phyloP scores from a whole-genome alignment of 1,140 invertebrate genomes.

The Idris sp. region DNA sequence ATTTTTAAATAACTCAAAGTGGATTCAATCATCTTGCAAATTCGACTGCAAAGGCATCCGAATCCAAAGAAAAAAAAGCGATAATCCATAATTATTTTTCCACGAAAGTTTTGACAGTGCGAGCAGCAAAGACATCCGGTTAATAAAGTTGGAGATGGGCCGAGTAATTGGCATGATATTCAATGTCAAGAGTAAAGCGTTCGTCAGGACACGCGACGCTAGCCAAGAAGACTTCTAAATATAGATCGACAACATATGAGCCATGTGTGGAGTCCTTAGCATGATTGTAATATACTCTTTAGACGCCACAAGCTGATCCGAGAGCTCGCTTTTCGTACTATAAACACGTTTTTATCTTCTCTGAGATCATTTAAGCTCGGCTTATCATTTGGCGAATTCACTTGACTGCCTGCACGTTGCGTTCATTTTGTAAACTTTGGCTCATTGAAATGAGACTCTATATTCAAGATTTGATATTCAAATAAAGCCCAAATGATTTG shows the following conservation, averaged over 20 bases:
- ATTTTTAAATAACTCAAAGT: too few relatives aligned
- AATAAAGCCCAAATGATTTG: constrained; percentile 1
- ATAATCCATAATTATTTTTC: too few relatives aligned
- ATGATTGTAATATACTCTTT: constrained; percentile 6
- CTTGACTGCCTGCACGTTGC: constrained; percentile 13
- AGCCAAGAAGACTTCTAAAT: constrained; percentile 56
- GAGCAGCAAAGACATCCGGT: too few relatives aligned
- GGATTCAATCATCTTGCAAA: too few relatives aligned
- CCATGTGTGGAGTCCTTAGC: constrained; percentile 53
- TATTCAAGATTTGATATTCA: constrained; percentile 6
- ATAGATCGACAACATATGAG: constrained; percentile 53
- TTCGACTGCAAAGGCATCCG: too few relatives aligned
- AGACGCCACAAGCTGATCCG: constrained; percentile 1
- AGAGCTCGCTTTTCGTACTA: constrained; percentile 15
- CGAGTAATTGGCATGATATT: constrained; percentile 48
- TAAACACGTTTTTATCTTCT: constrained; percentile 13
- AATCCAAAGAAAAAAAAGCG: too few relatives aligned
- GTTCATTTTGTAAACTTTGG: constrained; percentile 7
- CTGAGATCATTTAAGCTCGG: constrained; percentile 8
- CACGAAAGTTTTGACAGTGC: too few relatives aligned
- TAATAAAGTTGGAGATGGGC: constrained; percentile 44
- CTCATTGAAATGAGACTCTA: constrained; percentile 3
- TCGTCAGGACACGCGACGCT: constrained; percentile 60
- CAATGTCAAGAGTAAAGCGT: constrained; percentile 26
- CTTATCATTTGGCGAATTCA: constrained; percentile 43